Evolutionary conservation across 23 tunicate genomes (phyloP).

Genomic region (Ciona savignyi): DNA sequence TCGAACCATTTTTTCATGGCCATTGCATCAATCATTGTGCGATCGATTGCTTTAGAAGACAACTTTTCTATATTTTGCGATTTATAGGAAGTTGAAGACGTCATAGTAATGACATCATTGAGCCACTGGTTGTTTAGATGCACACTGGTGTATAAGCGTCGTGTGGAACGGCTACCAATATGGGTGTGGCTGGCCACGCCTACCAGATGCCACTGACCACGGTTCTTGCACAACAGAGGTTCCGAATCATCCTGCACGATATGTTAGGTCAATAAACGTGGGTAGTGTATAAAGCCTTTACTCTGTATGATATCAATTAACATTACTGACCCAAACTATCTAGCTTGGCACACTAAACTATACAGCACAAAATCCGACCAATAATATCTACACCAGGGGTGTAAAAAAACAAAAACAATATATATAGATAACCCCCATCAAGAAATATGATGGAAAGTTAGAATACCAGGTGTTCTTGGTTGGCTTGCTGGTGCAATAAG

Average conservation of each 20-base stretch:
- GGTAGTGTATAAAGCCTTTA: too few relatives aligned
- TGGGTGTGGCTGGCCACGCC: conserved; percentile 56
- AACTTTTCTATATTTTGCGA: neutral
- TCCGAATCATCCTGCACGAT: conserved; percentile 40
- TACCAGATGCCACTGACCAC: conserved; percentile 39
- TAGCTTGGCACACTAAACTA: too few relatives aligned
- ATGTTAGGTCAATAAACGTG: too few relatives aligned
- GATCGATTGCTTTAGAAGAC: neutral
- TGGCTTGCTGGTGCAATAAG: too few relatives aligned
- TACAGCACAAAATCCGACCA: too few relatives aligned
- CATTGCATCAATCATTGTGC: neutral
- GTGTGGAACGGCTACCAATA: conserved; percentile 14
- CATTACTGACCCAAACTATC: too few relatives aligned
- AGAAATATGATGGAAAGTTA: too few relatives aligned
- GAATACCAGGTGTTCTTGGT: too few relatives aligned
- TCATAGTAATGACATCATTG: neutral
- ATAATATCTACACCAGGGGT: too few relatives aligned
- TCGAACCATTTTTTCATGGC: neutral
- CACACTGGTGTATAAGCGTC: conserved; percentile 40
- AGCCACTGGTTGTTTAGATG: conserved; percentile 25
- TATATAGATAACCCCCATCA: too few relatives aligned
- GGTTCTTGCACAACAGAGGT: conserved; percentile 29
- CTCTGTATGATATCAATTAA: too few relatives aligned
- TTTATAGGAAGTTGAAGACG: neutral
- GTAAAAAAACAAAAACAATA: too few relatives aligned